Conservation (phyloP, 1,140 invertebrate species). For the Magallana ariakensis region DNA sequence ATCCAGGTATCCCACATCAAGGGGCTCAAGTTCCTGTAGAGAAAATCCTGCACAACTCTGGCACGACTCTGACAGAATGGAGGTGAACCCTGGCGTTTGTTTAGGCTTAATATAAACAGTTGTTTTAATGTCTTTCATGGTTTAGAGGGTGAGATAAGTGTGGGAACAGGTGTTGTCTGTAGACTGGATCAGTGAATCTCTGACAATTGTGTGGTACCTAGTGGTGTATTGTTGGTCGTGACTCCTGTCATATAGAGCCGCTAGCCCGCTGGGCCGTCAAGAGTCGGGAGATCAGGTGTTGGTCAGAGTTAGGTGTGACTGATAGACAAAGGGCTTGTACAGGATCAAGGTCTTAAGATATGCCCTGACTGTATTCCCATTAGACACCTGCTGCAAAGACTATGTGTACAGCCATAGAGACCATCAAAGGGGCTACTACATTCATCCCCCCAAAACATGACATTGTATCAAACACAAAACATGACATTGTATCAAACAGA, state of each 20-base stretch:
- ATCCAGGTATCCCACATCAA: not conserved
- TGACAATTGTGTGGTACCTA: not conserved
- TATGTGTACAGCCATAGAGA: not conserved
- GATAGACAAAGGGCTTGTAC: not conserved
- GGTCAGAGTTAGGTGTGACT: not conserved
- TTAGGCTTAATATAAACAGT: slow-evolving; percentile 13
- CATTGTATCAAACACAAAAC: too few species aligned
- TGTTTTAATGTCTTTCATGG: slow-evolving; percentile 20
- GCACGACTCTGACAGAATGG: not conserved
- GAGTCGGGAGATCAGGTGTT: not conserved
- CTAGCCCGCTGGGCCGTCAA: not conserved
- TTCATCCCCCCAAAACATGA: too few species aligned
- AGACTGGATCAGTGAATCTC: too few species aligned
- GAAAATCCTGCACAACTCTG: too few species aligned
- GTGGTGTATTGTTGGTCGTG: not conserved
- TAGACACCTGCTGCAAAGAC: not conserved
- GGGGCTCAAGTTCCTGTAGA: not conserved
- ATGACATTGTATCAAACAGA: too few species aligned
- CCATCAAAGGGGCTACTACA: too few species aligned
- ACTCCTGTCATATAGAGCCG: not conserved
- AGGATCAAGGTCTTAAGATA: not conserved
- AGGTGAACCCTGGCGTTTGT: not conserved
- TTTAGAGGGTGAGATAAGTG: not conserved
- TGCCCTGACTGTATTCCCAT: not conserved
- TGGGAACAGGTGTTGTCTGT: not conserved